Conservation (phyloP, 1,140 invertebrate species). For the Portunus trituberculatus region DNA sequence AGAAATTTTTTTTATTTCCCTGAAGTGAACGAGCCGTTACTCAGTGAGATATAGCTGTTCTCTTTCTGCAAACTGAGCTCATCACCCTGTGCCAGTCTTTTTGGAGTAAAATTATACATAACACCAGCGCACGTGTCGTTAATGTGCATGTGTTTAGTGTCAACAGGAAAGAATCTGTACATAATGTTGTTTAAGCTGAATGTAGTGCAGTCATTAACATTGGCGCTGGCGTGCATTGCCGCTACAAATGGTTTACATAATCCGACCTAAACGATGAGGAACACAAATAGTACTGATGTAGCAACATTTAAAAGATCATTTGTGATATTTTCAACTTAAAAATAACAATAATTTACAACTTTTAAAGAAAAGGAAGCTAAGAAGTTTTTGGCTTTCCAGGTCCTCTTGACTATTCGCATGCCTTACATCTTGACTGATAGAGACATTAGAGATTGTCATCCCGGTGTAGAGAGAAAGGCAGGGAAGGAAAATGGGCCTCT, state of each 20-base stretch:
- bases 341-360: too few relatives aligned
- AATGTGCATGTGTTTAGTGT: background rate
- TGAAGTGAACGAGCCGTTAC: too few relatives aligned
- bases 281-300: background rate
- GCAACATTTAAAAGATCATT: background rate
- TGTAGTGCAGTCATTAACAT: conserved; percentile 1
- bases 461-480: background rate
- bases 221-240: background rate
- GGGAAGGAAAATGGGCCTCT: background rate
- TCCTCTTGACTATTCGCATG: too few relatives aligned
- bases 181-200: background rate
- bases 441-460: too few relatives aligned
- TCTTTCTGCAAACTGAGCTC: too few relatives aligned
- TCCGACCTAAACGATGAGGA: background rate
- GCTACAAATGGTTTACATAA: background rate
- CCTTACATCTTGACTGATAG: too few relatives aligned
- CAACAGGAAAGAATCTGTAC: background rate
- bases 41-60: too few relatives aligned
- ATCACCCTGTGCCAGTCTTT: too few relatives aligned
- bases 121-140: too few relatives aligned
- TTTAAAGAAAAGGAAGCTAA: background rate
- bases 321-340: background rate
- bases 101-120: too few relatives aligned
- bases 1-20: too few relatives aligned
- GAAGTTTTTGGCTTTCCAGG: background rate